These are phyloP conservation scores for Trichopria drosophilae DNA, from an alignment of 2,888 invertebrate genomes.

Conservation along the genomic window DNA sequence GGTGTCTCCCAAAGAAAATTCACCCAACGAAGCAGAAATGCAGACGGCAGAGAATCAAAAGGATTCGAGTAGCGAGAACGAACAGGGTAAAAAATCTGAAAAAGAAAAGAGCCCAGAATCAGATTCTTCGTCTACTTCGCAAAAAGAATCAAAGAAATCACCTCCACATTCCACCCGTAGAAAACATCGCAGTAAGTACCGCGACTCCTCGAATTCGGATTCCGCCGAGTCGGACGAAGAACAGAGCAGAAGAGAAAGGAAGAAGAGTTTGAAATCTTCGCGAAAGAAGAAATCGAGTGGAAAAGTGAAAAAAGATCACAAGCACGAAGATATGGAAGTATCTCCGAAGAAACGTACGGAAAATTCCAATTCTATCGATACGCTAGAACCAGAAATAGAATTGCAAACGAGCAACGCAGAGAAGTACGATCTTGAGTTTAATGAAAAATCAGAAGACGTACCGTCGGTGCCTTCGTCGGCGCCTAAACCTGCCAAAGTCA, in stretches of 20 bases:
- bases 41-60: constrained; percentile 6
- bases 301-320: constrained; percentile 33
- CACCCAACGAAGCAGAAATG: neutral
- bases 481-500: constrained; percentile 53
- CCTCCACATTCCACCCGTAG: neutral
- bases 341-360: constrained; percentile 31
- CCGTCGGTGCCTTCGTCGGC: constrained; percentile 23
- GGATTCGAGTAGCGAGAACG: constrained; percentile 12
- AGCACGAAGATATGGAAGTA: constrained; percentile 9
- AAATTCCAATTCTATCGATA: constrained; percentile 31
- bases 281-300: constrained; percentile 6
- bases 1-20: too few relatives aligned
- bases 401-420: constrained; percentile 30
- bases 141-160: constrained; percentile 15
- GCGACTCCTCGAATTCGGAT: constrained; percentile 53
- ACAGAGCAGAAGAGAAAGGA: too few relatives aligned
- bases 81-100: constrained; percentile 35
- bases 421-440: constrained; percentile 36
- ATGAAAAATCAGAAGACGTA: constrained; percentile 35
- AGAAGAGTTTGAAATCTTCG: neutral
- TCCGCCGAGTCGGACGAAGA: constrained; percentile 53
- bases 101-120: constrained; percentile 25
- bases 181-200: constrained; percentile 26
- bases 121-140: constrained; percentile 28
- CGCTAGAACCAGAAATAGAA: constrained; percentile 30